These are phyloP conservation scores for Coecobrya sp. DNA, from an alignment of 2,888 invertebrate species.

Conservation along the genomic window DNA sequence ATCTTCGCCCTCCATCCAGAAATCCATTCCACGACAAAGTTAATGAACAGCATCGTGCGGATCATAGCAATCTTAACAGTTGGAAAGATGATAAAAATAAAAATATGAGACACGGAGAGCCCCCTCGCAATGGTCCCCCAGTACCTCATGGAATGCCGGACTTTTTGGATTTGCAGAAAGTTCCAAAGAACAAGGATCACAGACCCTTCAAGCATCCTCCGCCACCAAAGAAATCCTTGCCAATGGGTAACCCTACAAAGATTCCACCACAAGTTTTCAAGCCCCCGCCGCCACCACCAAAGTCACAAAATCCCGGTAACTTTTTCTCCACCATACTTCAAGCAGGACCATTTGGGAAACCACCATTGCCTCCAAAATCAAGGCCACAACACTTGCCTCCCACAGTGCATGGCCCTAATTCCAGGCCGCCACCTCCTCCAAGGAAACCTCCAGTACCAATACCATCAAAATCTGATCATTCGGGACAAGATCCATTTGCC, in stretches of 20 bases:
- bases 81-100: conserved; percentile 50
- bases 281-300: conserved; percentile 77
- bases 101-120: background rate
- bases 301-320: conserved; percentile 28
- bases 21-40: conserved; percentile 21
- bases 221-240: conserved; percentile 30
- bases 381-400: conserved; percentile 44
- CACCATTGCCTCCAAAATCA: conserved; percentile 36
- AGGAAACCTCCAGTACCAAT: conserved; percentile 16
- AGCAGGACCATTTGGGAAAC: conserved; percentile 59
- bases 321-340: conserved; percentile 56
- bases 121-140: conserved; percentile 37
- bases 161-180: conserved; percentile 58
- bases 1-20: conserved; percentile 23
- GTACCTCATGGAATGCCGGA: conserved; percentile 65
- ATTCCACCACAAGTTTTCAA: conserved; percentile 81
- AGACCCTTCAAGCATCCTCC: conserved; percentile 31
- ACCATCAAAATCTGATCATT: background rate
- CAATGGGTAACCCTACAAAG: conserved; percentile 62
- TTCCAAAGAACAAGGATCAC: conserved; percentile 51
- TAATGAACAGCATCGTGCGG: conserved; percentile 43
- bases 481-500: background rate
- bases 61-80: conserved; percentile 5
- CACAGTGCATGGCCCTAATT: background rate
- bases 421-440: conserved; percentile 41